These are phyloP conservation scores for Gasteruption jaculator DNA, from an alignment of 2,888 invertebrate genomes.

Conservation along the genomic window DNA sequence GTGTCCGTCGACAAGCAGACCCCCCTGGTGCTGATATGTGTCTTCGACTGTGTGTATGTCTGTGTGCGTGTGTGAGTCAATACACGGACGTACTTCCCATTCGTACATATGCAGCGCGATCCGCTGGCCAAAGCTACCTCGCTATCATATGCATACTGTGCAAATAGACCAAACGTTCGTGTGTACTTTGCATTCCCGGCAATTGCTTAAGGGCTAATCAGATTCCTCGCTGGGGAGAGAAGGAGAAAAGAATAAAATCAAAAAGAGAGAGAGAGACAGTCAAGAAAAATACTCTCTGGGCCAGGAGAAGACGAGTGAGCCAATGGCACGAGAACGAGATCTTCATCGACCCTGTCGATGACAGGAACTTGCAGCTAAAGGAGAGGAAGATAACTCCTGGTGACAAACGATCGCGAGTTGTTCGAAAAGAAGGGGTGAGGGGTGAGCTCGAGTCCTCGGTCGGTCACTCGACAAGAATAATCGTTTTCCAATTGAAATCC, in stretches of 20 bases:
- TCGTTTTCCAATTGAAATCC: slow-evolving; percentile 51
- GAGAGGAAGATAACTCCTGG: slow-evolving; percentile 14
- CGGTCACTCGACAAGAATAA: slow-evolving; percentile 48
- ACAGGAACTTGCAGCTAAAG: slow-evolving; percentile 8
- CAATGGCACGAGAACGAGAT: neutral
- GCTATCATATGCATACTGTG: slow-evolving; percentile 28
- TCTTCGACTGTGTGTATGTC: slow-evolving; percentile 3
- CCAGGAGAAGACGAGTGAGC: neutral
- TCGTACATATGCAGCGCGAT: slow-evolving; percentile 5
- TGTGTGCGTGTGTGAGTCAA: slow-evolving; percentile 3
- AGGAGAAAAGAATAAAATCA: neutral
- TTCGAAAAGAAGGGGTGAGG: slow-evolving; percentile 8
- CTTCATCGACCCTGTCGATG: slow-evolving; percentile 9
- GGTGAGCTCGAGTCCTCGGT: slow-evolving; percentile 15
- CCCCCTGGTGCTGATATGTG: no score
- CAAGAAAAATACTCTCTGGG: neutral
- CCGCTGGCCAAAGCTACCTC: no score
- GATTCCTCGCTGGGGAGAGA: slow-evolving; percentile 16
- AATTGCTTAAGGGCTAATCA: slow-evolving; percentile 20
- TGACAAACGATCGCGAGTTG: slow-evolving; percentile 31
- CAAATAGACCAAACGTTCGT: slow-evolving; percentile 22
- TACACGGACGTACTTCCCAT: neutral
- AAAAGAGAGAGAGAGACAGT: neutral
- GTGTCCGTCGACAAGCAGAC: slow-evolving; percentile 39
- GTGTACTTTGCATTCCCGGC: slow-evolving; percentile 22